Percentiles rank a stretch among this genome's conserved stretches.
These are phyloP conservation scores for Garra rufa DNA, from an alignment of 2,113 vertebrate species.

Conservation along the genomic window DNA sequence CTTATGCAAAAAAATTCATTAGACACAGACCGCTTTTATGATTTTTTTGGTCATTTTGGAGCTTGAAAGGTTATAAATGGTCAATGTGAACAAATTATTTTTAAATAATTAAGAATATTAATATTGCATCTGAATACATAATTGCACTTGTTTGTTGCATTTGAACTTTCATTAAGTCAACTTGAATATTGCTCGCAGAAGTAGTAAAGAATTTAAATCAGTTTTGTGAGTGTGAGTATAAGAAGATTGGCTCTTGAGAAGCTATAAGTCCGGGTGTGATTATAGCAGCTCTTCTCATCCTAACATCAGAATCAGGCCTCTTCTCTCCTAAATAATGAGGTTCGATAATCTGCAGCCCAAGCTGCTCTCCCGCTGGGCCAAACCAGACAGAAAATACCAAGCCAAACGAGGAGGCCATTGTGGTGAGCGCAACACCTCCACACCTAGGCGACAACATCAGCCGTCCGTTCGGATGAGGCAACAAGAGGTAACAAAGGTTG, in stretches of 20 bases:
- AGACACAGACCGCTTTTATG: background rate
- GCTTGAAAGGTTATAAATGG: background rate
- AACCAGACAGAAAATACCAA: slow-evolving; percentile 55
- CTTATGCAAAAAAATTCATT: background rate
- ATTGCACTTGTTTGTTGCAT: background rate
- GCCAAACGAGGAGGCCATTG: slow-evolving; percentile 32
- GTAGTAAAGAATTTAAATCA: background rate
- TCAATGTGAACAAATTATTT: too few relatives aligned
- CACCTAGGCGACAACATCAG: slow-evolving; percentile 29
- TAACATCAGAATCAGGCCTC: slow-evolving; percentile 34
- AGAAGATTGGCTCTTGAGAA: slow-evolving; percentile 26
- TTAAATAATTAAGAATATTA: background rate
- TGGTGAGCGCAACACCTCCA: slow-evolving; percentile 28
- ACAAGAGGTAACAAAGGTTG: slow-evolving; percentile 2
- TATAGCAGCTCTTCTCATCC: slow-evolving; percentile 27
- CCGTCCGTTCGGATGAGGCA: slow-evolving; percentile 33
- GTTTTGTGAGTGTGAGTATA: background rate
- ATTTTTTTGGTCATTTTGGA: background rate
- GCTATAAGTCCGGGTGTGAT: slow-evolving; percentile 26
- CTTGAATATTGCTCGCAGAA: background rate
- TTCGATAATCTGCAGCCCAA: slow-evolving; percentile 53
- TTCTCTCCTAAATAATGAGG: slow-evolving; percentile 30
- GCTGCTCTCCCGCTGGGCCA: slow-evolving; percentile 49
- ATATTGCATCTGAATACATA: background rate
- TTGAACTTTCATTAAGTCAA: background rate